phyloP scores from a whole-genome alignment of 2,113 vertebrate species.

The Lophotis ruficrista region DNA sequence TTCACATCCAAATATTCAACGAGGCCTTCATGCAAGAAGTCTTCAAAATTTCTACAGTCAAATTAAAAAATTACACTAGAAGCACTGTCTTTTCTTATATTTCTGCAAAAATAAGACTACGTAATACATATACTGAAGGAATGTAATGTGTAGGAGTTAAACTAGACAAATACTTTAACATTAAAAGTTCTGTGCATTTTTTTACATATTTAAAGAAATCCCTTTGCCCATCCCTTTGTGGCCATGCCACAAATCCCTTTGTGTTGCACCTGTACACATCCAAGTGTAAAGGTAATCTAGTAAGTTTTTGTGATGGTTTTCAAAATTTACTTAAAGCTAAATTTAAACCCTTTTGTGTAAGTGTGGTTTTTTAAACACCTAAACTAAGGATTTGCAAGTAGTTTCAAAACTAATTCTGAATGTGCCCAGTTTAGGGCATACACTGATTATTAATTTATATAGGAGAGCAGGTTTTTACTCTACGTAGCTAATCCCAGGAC shows the following conservation, averaged over 20 bases:
- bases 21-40: constrained; percentile 95
- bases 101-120: background rate
- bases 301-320: background rate
- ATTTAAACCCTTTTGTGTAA: background rate
- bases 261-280: no score
- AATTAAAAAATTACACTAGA: background rate
- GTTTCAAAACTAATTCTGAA: background rate
- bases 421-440: background rate
- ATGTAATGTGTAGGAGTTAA: background rate
- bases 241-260: no score
- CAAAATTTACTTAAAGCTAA: background rate
- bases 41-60: constrained; percentile 91
- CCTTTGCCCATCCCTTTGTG: no score
- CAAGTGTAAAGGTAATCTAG: background rate
- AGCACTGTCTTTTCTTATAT: background rate
- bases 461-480: background rate
- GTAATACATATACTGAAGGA: background rate
- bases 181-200: background rate
- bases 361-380: background rate
- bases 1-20: constrained; percentile 99
- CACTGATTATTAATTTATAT: background rate
- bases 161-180: background rate
- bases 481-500: background rate
- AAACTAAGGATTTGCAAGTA: background rate
- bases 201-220: background rate